Base-by-base conservation (phyloP, 2,113 vertebrate species). In the Eupsittula cactorum region DNA sequence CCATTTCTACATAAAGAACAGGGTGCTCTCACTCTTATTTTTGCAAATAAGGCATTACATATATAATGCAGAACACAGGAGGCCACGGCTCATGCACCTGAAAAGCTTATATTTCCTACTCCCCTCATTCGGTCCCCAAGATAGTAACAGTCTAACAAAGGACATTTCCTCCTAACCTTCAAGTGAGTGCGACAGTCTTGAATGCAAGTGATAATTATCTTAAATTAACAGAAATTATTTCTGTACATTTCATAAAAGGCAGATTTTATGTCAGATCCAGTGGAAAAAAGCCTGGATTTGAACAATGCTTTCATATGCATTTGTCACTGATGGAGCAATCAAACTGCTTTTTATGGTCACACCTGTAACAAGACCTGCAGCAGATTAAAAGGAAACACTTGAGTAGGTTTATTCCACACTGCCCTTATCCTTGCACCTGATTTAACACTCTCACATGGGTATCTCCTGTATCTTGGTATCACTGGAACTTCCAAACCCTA, bases 31-130 rank as follows among this genome's bases (percentile, higher is more conserved):
- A 9, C 10, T 55, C 55, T 13, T 35, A 8, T 14, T 57, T 55
- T 33, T 9, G 0, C 3, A 46, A 20, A 8, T 18, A 41, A 25
- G 11, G 49, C 10, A 27, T 24, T 4, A 11, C 3, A 7, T 4
- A 21, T 1, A 16, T 10, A 53, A 90, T 16, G 16, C 13, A 42
- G 33, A 44, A 69, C 13, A 17, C 25, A 39, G 47, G 12, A 67
- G 15, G 47, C 44, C 12, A 10, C 1, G 0, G 0, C 46, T 46
- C 23, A 15, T 1, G 6, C 12, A 19, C 7, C 31, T 28, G 16
- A 13, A 46, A 19, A 62, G 9, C 7, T 6, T 6, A 4, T 3
- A 4, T 7, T 9, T 42, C 64, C 75, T 35, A 11, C 41, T 12
- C 16, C 39, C n/a, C 9, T 25, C n/a, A 1, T 50, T 33, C 44